Base-by-base conservation (phyloP, 1,140 invertebrate species). In the Homarus americanus region DNA sequence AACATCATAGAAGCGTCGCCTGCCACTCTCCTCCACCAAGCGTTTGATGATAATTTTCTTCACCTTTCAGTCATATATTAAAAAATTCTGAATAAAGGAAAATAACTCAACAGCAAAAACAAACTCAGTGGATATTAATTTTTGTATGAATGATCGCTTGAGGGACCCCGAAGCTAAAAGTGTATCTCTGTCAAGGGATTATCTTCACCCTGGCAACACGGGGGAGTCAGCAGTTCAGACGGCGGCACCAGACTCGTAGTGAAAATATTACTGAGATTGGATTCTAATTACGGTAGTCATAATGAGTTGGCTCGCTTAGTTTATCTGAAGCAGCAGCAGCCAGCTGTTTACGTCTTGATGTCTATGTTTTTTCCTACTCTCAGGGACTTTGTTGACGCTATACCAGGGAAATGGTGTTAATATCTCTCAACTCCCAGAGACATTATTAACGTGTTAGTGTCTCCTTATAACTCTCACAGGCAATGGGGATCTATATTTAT, bases 31-130 rank as follows among this genome's bases (percentile, higher is more conserved):
- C 9, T 2, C 41, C 9, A 28, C 38, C n/a, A 10, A 20, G 49
- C 83, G 72, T 86, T 86, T 86, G 83, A 86, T 86, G 83, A 75
- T 2, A 41, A 40, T 34, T 86, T 86, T 86, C 83, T 86, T 32
- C 76, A 73, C 69, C 72, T 2, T 44, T 69, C 40, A 40, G 83
- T 40, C 40, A 20, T 49, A 36, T 40, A n/a, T 75, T 76, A 86
- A n/a, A n/a, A n/a, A n/a, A n/a, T n/a, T n/a, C n/a, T n/a, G n/a
- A n/a, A n/a, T n/a, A n/a, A n/a, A n/a, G n/a, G n/a, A n/a, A n/a
- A n/a, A n/a, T n/a, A 86, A 86, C 75, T 72, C 83, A 53, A 15
- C 44, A 41, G 41, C 69, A 20, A 15, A 20, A 41, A 76, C 69
- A 24, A 17, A 17, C 69, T 32, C 44, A 72, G 53, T 34, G 36